phyloP scores from a whole-genome alignment of 2,113 vertebrate genomes.

The Nettapus auritus region DNA sequence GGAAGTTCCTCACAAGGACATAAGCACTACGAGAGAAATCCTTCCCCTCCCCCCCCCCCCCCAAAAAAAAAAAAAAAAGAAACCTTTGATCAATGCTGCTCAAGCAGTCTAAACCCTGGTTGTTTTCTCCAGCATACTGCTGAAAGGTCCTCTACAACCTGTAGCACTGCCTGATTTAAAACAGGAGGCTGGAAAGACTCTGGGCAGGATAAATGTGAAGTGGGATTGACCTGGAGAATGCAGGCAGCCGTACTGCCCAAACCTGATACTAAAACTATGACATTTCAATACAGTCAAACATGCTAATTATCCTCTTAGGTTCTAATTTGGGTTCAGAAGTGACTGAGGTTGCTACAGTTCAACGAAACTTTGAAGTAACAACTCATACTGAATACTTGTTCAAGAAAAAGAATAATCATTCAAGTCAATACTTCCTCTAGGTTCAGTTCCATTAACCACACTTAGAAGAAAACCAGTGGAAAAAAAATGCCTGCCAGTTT shows the following conservation, averaged over 20 bases:
- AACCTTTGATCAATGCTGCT: neutral
- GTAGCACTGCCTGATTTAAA: neutral
- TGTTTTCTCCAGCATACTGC: neutral
- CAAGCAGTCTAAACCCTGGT: neutral
- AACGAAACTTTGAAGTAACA: neutral
- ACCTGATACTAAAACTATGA: neutral
- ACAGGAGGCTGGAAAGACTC: neutral
- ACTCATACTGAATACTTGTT: neutral
- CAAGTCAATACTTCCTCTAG: neutral
- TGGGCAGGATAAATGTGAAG: neutral
- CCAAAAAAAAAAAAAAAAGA: too few species aligned
- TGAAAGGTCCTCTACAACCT: neutral
- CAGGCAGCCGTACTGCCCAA: neutral
- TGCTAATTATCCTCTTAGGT: neutral
- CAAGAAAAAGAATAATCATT: neutral
- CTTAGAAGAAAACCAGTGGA: neutral
- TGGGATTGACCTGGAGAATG: neutral
- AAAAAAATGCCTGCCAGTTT: neutral
- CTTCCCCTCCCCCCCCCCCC: too few species aligned
- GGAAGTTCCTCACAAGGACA: neutral
- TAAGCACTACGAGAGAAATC: neutral
- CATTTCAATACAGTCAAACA: neutral
- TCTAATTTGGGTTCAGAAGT: neutral
- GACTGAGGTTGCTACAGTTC: neutral
- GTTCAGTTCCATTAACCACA: neutral